phyloP scores from a whole-genome alignment of 35 echinoderm and acorn worm species.

The Stichopus chloronotus region DNA sequence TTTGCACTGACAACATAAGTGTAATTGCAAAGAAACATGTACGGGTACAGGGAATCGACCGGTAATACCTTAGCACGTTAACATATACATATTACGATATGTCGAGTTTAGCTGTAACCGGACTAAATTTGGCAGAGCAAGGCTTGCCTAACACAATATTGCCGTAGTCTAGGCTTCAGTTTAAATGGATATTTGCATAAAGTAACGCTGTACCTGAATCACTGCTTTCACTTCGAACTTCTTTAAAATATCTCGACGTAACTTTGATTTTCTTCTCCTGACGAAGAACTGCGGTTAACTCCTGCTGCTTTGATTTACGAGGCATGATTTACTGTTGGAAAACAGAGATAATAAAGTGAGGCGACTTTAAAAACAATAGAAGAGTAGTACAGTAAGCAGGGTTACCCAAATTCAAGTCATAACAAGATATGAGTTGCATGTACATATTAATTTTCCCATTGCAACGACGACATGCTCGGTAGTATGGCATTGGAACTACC shows the following conservation, averaged over 20 bases:
- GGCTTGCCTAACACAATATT: too few relatives aligned
- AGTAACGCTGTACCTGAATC: not conserved
- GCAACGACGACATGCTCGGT: not conserved
- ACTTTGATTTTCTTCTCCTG: not conserved
- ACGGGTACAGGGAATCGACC: too few relatives aligned
- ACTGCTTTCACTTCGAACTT: not conserved
- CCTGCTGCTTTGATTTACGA: not conserved
- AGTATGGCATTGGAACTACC: too few relatives aligned
- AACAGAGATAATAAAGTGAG: too few relatives aligned
- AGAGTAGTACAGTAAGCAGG: not conserved
- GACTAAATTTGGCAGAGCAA: too few relatives aligned
- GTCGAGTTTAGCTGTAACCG: too few relatives aligned
- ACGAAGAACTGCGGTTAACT: not conserved
- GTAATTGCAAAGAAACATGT: too few relatives aligned
- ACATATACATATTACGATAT: too few relatives aligned
- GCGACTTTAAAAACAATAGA: too few relatives aligned
- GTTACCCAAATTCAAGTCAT: not conserved
- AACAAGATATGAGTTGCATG: not conserved
- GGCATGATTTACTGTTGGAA: not conserved
- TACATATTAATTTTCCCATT: not conserved
- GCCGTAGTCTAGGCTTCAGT: not conserved
- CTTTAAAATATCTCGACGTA: conserved; percentile 17
- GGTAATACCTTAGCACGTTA: too few relatives aligned
- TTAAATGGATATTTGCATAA: conserved; percentile 26
- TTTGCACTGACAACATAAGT: too few relatives aligned